Conservation (phyloP, 1,140 invertebrate genomes). For the Aricia agestis region DNA sequence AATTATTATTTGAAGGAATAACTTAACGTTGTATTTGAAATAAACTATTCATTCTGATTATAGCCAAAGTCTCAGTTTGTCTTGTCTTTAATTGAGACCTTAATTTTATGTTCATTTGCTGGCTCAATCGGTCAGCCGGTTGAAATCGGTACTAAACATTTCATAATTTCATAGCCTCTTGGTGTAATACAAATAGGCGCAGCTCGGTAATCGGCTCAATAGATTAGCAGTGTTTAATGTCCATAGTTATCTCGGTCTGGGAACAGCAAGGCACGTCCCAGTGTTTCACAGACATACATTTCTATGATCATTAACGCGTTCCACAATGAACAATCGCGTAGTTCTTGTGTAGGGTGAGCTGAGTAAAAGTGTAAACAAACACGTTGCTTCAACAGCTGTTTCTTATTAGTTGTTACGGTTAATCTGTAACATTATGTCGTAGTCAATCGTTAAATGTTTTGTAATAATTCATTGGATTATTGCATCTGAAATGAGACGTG, state of each 20-base stretch:
- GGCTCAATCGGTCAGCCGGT: too few relatives aligned
- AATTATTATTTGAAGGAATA: slow-evolving; percentile 30
- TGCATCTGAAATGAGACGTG: background rate
- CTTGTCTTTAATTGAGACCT: too few relatives aligned
- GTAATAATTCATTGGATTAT: background rate
- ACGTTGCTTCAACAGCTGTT: slow-evolving; percentile 21
- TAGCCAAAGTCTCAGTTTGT: too few relatives aligned
- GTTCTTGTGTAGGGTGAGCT: slow-evolving; percentile 43
- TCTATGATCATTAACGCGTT: slow-evolving; percentile 44
- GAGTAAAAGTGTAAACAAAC: slow-evolving; percentile 49
- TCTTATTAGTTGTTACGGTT: background rate
- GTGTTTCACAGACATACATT: slow-evolving; percentile 15
- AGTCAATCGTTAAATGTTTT: background rate
- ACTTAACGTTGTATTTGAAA: too few relatives aligned
- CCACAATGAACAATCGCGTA: slow-evolving; percentile 62
- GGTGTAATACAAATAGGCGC: too few relatives aligned
- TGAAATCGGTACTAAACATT: slow-evolving; percentile 25
- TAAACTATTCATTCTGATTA: too few relatives aligned
- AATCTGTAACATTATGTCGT: slow-evolving; percentile 13
- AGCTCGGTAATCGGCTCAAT: too few relatives aligned
- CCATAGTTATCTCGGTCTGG: too few relatives aligned
- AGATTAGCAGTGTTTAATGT: too few relatives aligned
- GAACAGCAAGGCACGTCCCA: background rate
- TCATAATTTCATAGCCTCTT: slow-evolving; percentile 52
- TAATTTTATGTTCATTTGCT: too few relatives aligned